Percentiles rank a stretch among this genome's conserved stretches.
These are phyloP conservation scores for Erethizon dorsatum DNA, from an alignment of 2,797 vertebrate species.

Conservation along the genomic window DNA sequence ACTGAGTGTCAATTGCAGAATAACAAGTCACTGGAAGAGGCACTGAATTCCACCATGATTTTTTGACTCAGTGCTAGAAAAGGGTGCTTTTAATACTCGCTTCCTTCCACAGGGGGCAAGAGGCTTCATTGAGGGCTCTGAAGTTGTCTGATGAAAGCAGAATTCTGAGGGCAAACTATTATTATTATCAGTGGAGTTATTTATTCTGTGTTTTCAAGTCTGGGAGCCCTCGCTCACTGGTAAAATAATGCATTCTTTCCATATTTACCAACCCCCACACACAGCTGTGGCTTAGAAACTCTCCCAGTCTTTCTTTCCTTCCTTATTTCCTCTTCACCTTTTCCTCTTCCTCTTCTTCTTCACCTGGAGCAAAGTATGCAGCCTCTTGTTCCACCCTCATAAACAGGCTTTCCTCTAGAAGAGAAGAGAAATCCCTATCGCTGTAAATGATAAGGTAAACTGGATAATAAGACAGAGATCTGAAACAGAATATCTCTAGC, in stretches of 20 bases:
- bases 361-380: neutral
- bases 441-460: neutral
- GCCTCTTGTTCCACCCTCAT: neutral
- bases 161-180: conserved; percentile 68
- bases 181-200: conserved; percentile 76
- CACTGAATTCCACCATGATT: neutral
- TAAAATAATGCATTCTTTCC: neutral
- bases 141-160: conserved; percentile 67
- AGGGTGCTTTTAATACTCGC: conserved; percentile 56
- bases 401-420: conserved; percentile 60
- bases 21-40: neutral
- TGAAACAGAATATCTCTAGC: conserved; percentile 59
- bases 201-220: conserved; percentile 67
- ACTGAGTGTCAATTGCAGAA: conserved; percentile 30
- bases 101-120: neutral
- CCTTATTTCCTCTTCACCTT: neutral
- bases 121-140: conserved; percentile 70
- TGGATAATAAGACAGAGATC: conserved; percentile 8
- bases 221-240: conserved; percentile 16
- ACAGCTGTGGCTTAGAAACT: neutral
- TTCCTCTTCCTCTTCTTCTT: neutral
- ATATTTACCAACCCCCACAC: neutral
- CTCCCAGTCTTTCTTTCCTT: neutral
- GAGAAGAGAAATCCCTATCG: neutral
- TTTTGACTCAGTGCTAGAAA: neutral